A percentile compares a stretch with the other conserved stretches of the same genome.
These are phyloP conservation scores for Petrolisthes manimaculis DNA, from an alignment of 2,888 invertebrate species.

Conservation along the genomic window DNA sequence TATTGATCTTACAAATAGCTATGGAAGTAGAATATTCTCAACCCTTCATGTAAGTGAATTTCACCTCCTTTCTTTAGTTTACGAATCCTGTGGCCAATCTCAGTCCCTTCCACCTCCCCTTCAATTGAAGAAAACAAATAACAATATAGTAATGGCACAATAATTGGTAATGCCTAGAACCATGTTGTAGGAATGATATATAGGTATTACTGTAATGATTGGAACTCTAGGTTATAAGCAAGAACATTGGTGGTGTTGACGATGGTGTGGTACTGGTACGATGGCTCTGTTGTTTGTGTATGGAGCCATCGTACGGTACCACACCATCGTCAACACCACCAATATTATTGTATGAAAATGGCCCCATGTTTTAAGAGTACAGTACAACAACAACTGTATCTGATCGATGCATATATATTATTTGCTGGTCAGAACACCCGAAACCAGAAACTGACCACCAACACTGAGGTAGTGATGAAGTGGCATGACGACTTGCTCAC, in stretches of 20 bases:
- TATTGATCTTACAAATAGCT: not conserved
- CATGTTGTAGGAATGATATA: too few relatives aligned
- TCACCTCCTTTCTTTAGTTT: not conserved
- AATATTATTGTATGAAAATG: not conserved
- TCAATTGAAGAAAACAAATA: not conserved
- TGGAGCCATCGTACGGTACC: too few relatives aligned
- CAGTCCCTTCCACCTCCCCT: not conserved
- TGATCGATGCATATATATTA: not conserved
- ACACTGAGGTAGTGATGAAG: constrained; percentile 62
- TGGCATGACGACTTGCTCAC: constrained; percentile 58
- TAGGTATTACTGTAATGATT: not conserved
- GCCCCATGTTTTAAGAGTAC: not conserved
- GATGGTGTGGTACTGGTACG: too few relatives aligned
- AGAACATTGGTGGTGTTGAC: too few relatives aligned
- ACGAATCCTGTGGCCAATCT: not conserved
- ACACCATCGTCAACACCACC: too few relatives aligned
- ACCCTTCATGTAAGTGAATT: not conserved
- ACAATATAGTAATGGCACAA: not conserved
- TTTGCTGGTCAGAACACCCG: constrained; percentile 40
- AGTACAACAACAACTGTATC: not conserved
- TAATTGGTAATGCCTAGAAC: too few relatives aligned
- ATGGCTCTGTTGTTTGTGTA: too few relatives aligned
- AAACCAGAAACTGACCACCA: constrained; percentile 51
- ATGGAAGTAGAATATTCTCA: not conserved
- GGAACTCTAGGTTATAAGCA: not conserved